Base-by-base conservation (phyloP, 1,140 invertebrate genomes). In the Harpegnathos saltator region DNA sequence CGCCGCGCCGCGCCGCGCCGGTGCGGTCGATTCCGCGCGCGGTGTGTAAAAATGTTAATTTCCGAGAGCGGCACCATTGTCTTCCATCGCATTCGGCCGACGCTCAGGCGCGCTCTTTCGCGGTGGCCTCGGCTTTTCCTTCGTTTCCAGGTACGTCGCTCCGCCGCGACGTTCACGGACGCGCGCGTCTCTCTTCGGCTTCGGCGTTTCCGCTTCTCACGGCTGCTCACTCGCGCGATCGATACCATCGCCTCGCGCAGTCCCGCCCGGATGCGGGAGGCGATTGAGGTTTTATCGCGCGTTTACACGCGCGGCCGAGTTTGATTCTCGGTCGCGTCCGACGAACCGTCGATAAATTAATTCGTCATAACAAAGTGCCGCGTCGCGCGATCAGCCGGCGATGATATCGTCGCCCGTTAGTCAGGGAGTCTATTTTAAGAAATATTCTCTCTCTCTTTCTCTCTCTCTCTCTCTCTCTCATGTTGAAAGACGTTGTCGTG, bases 191-290 rank as follows among this genome's bases (percentile, higher is more conserved):
- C n/a, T 83, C 69, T 66, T 78, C 29, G n/a, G n/a, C n/a, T n/a
- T 26, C 11, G 19, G 54, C 84, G 82, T 91, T 92, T 91, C 90
- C 91, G 90, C 88, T 91, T 91, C 90, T 87, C 87, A 89, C 84
- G 82, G 63, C 69, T 68, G 56, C 38, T 44, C 63, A 33, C 19
- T 56, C 73, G 66, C 48, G 77, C 71, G 86, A 89, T 89, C 62
- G 83, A 66, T 87, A 88, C 84, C 86, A 54, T 7, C 38, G 14
- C 65, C 17, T 22, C n/a, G 22, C 56, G 22, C 22, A 52, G 22
- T 80, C n/a, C n/a, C n/a, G 50, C 59, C 61, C 52, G 73, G 68
- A 78, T 62, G 38, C 4, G 56, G 54, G 75, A 72, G n/a, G n/a
- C n/a, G n/a, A 72, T 87, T 86, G 52, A 86, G 24, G 29, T 77